Conservation (phyloP, 2,888 invertebrate genomes). For the Axea sp. region DNA sequence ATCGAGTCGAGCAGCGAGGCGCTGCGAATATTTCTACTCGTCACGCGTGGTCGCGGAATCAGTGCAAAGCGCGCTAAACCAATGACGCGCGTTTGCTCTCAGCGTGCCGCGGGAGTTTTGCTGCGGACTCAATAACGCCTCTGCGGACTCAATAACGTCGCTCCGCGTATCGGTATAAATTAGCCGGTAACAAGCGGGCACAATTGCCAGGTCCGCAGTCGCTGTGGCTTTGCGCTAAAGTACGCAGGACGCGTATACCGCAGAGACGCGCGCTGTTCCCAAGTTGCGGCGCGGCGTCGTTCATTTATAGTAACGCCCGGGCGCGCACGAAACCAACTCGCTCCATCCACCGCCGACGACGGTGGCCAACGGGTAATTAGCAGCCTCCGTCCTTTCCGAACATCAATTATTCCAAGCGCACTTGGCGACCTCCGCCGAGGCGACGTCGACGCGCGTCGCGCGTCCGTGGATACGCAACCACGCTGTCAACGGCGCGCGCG, state of each 20-base stretch:
- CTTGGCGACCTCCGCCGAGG: constrained; percentile 52
- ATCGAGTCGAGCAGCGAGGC: no score
- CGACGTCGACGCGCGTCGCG: constrained; percentile 17
- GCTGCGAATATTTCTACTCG: no score
- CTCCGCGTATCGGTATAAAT: constrained; percentile 29
- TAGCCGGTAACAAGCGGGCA: constrained; percentile 29
- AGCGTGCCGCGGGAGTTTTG: no score
- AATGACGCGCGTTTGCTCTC: no score
- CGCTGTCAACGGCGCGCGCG: constrained; percentile 10
- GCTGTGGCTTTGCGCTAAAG: constrained; percentile 39
- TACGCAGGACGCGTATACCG: constrained; percentile 28
- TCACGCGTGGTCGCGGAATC: no score
- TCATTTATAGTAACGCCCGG: constrained; percentile 72
- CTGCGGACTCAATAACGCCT: no score
- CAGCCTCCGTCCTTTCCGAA: constrained; percentile 39
- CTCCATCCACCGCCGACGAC: constrained; percentile 54
- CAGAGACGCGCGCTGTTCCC: constrained; percentile 44
- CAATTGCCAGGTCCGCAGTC: constrained; percentile 23
- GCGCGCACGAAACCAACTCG: constrained; percentile 62
- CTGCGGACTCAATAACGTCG: constrained; percentile 17
- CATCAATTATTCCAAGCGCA: constrained; percentile 69
- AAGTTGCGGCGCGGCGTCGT: constrained; percentile 60
- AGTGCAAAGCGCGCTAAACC: no score
- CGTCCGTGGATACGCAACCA: constrained; percentile 8
- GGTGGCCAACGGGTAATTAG: constrained; percentile 50